Base-by-base conservation (phyloP, 2,113 vertebrate genomes). In the Chloroceryle aenea region DNA sequence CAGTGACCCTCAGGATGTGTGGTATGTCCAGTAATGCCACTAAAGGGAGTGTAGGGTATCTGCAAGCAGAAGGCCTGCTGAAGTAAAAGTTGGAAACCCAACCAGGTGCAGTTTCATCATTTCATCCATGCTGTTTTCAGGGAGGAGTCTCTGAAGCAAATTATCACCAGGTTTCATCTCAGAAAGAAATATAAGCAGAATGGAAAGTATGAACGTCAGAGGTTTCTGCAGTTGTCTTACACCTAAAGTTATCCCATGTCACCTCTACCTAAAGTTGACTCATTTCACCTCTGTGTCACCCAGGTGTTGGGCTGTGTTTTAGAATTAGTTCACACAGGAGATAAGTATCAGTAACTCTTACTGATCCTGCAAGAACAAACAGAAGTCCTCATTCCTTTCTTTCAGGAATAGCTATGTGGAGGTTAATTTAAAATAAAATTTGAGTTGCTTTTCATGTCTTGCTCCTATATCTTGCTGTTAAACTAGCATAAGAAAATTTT, bases 1-100 rank as follows among this genome's bases (percentile, higher is more conserved):
- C 2, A 5, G 8, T 67, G 42, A 71, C 21, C 4, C 22, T 40
- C 8, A 55, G 17, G 25, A 18, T 42, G 25, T 3, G 0, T 3
- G 10, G 8, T 29, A 6, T 8, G 12, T 26, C 26, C 36, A 29
- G 53, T 9, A 73, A 53, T 32, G 64, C 13, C 40, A 52, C 32
- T 47, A 5, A 52, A 47, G 19, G 12, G 14, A 25, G 4, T 11
- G 23, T 2, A 47, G 20, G 14, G 29, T 42, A 14, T 29, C 55
- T 2, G 0, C 9, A 63, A 21, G 15, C 2, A 5, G 23, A 48
- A 48, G 25, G 15, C 10, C 43, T 67, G n/a, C 20, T 38, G 38
- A 63, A 88, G n/a, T 1, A 43, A 2, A 11, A 48, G 30, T 4
- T 48, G 20, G 30, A 75, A 78, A 55, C 7, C 26, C 36, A 69